Conservation (phyloP, 2,113 vertebrate species). For the Dicerorhinus sumatrensis region DNA sequence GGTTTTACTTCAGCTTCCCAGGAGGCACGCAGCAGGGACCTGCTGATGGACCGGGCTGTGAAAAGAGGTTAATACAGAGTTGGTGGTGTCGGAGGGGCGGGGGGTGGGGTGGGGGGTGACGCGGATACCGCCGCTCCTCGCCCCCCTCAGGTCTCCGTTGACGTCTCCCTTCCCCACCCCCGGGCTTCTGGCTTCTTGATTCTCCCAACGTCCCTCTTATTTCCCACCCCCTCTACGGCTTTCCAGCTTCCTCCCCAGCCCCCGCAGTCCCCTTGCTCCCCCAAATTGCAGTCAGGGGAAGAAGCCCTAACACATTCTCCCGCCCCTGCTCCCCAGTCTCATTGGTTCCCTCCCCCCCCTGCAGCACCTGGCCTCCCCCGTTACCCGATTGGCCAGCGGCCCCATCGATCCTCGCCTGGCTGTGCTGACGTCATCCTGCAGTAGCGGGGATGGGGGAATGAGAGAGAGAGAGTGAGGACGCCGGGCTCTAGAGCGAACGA, state of each 20-base stretch:
- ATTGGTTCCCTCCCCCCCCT: conserved; percentile 54
- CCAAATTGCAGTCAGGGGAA: conserved; percentile 58
- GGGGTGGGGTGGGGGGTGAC: conserved; percentile 62
- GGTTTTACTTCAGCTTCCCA: conserved; percentile 12
- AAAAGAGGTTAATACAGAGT: conserved; percentile 65
- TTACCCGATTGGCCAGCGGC: conserved; percentile 80
- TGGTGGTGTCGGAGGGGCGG: conserved; percentile 12
- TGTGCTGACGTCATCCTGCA: conserved; percentile 90
- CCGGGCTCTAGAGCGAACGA: conserved; percentile 27
- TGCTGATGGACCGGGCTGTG: conserved; percentile 35
- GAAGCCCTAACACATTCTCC: conserved; percentile 48
- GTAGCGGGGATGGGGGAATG: conserved; percentile 80
- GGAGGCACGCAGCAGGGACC: conserved; percentile 11
- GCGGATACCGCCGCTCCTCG: conserved; percentile 1
- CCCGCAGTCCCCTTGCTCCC: conserved; percentile 46
- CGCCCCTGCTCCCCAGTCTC: conserved; percentile 24
- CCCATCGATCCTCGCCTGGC: conserved; percentile 75
- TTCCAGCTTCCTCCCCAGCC: conserved; percentile 34
- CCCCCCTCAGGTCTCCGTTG: conserved; percentile 46
- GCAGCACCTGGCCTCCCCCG: conserved; percentile 82
- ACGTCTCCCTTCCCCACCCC: conserved; percentile 52
- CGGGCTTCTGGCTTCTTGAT: background rate
- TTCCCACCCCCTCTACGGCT: background rate
- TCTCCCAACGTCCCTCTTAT: background rate
- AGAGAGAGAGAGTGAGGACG: conserved; percentile 74